Evolutionary conservation across 2,888 invertebrate species (phyloP).

Genomic region (Rhingia campestris): DNA sequence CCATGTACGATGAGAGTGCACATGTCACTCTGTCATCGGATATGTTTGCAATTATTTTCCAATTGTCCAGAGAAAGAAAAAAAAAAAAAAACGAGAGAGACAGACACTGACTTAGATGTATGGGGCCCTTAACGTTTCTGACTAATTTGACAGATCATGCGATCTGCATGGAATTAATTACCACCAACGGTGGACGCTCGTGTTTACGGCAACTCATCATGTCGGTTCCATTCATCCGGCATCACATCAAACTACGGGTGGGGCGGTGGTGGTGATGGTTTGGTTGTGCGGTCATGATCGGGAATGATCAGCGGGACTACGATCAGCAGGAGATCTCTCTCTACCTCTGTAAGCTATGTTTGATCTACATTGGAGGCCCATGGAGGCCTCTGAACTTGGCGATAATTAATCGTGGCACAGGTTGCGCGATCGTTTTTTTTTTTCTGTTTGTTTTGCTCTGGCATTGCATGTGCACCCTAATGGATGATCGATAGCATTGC

Average conservation of each 20-base stretch:
- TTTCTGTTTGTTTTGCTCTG: neutral
- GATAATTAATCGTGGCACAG: conserved; percentile 66
- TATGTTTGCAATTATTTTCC: conserved; percentile 65
- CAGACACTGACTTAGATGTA: conserved; percentile 44
- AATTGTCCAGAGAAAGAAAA: conserved; percentile 36
- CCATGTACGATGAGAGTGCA: neutral
- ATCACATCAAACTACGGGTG: conserved; percentile 69
- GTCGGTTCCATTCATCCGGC: conserved; percentile 71
- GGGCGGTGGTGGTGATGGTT: conserved; percentile 51
- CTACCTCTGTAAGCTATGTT: neutral
- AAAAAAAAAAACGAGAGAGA: conserved; percentile 2
- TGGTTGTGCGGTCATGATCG: conserved; percentile 39
- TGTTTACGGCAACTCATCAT: conserved; percentile 69
- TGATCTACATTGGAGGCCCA: conserved; percentile 16
- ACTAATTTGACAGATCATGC: conserved; percentile 73
- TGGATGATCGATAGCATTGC: conserved; percentile 62
- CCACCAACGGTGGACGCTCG: conserved; percentile 67
- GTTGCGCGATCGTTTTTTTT: conserved; percentile 43
- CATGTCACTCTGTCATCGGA: conserved; percentile 46
- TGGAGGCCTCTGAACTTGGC: conserved; percentile 43
- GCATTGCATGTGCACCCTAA: conserved; percentile 52
- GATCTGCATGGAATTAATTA: conserved; percentile 68
- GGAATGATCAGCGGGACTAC: conserved; percentile 30
- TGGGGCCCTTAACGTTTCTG: conserved; percentile 61
- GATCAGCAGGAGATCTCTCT: conserved; percentile 46